Base-by-base conservation (phyloP, 30 jellyfish, hydroid and myxozoan genomes). In the Aurelia sp. region DNA sequence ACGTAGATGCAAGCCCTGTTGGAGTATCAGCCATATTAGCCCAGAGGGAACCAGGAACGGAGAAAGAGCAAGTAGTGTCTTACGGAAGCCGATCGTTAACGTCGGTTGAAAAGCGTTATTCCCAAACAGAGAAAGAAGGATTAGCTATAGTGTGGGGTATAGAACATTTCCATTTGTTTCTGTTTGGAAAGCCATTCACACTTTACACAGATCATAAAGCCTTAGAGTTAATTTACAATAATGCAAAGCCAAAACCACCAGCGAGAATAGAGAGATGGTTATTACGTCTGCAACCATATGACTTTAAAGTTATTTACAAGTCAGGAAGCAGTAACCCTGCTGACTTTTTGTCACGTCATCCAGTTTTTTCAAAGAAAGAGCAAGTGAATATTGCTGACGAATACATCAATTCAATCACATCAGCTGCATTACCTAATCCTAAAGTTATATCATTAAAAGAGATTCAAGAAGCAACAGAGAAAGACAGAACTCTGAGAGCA, bases 51-150 rank as follows among this genome's bases (percentile, higher is more conserved):
- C 67, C 72, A 53, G 38, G 57, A 20, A 16, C 85, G 8, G 72
- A n/a, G 19, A 31, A 74, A 20, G 8, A 16, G 4, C 13, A 72
- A 74, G 91, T 85, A 18, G 73, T 85, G 57, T 81, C 69, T 20
- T 85, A 72, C 57, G 91, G 47, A 13, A 82, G 94, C 72, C 68
- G 94, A 21, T 11, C 94, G 11, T 59, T 76, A 41, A 52, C 64
- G 13, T 53, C 19, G 5, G 87, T 76, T 0, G 76, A 76, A 76
- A 52, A 52, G 60, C 53, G 76, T 7, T 76, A 59, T 30, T 76
- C 87, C 20, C 87, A 76, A 55, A 76, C 87, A 13, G 82, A 58
- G 67, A 58, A 58, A 20, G 67, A 58, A 58, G 67, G 30, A 58
- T 15, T 58, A 58, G 67, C 16, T 20, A 58, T 58, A 16, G 67